Evolutionary conservation across 2,888 invertebrate species (phyloP).

Genomic region (Chloroclystis v-ata): DNA sequence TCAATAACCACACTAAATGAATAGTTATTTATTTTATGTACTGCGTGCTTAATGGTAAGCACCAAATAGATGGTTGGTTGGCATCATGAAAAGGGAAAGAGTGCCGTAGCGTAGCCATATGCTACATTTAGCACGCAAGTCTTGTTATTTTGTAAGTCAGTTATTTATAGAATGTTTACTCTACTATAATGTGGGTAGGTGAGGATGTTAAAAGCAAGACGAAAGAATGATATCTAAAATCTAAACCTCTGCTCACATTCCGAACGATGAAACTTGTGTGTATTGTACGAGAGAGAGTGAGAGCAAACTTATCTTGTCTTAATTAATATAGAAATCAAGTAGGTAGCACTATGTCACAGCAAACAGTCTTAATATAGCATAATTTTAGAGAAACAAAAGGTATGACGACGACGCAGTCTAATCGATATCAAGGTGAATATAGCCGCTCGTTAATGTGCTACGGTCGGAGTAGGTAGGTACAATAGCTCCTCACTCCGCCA

Average conservation of each 20-base stretch:
- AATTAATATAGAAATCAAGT: not conserved
- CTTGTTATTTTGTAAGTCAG: slow-evolving; percentile 43
- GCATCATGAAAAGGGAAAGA: slow-evolving; percentile 1
- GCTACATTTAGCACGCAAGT: slow-evolving; percentile 21
- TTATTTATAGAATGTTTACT: slow-evolving; percentile 56
- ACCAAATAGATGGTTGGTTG: too few species aligned
- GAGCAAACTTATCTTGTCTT: not conserved
- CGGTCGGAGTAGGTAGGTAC: slow-evolving; percentile 23
- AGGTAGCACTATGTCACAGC: not conserved
- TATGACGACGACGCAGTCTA: slow-evolving; percentile 32
- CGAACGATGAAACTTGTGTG: too few species aligned
- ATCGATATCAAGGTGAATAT: slow-evolving; percentile 61
- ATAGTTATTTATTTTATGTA: too few species aligned
- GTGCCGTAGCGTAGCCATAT: not conserved
- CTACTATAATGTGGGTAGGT: slow-evolving; percentile 25
- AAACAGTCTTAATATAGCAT: not conserved
- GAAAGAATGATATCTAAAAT: slow-evolving; percentile 13
- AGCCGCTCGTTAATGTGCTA: slow-evolving; percentile 44
- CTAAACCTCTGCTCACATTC: slow-evolving; percentile 31
- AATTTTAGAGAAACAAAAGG: slow-evolving; percentile 9
- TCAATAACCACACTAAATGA: too few species aligned
- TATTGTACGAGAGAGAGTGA: not conserved
- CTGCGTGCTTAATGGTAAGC: too few species aligned
- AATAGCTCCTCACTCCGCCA: slow-evolving; percentile 36
- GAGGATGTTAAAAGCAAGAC: slow-evolving; percentile 31